Percentiles rank a stretch among this genome's conserved stretches.
Conservation (phyloP, 2,113 vertebrate genomes). For the Varanus komodoensis region DNA sequence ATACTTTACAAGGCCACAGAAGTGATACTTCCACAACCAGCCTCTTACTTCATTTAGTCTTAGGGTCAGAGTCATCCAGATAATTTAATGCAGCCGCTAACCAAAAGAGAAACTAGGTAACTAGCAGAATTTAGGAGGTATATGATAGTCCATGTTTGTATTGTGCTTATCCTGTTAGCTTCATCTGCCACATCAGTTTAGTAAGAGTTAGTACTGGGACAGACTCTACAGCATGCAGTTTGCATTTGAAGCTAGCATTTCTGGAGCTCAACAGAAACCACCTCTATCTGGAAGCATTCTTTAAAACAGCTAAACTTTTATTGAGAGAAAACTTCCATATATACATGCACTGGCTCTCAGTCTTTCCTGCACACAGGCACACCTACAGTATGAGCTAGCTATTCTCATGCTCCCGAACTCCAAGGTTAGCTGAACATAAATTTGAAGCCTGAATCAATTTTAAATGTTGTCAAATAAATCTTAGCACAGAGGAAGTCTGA, state of each 20-base stretch:
- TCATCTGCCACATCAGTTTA: not conserved
- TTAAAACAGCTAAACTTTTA: not conserved
- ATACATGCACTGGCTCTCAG: too few relatives aligned
- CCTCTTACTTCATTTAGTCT: not conserved
- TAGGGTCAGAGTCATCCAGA: not conserved
- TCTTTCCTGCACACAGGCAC: not conserved
- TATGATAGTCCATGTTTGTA: not conserved
- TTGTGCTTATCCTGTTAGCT: not conserved
- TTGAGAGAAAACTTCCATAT: not conserved
- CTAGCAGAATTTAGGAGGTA: not conserved
- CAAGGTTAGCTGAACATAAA: not conserved
- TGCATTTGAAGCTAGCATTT: not conserved
- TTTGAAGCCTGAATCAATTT: conserved; percentile 7
- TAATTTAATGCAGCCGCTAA: too few relatives aligned
- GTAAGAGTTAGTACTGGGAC: not conserved
- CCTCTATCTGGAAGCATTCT: not conserved
- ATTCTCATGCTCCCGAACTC: not conserved
- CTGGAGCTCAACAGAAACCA: not conserved
- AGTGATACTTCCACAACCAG: not conserved
- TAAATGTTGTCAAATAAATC: conserved; percentile 36
- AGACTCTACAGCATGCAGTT: not conserved
- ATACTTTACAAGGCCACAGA: not conserved
- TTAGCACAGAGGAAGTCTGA: conserved; percentile 38
- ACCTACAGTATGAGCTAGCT: not conserved
- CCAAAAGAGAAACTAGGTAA: not conserved